Evolutionary conservation across 2,113 vertebrate genomes (phyloP), one percentile per base, ranked within the genome.

Genomic region (Entomyzon cyanotis): DNA sequence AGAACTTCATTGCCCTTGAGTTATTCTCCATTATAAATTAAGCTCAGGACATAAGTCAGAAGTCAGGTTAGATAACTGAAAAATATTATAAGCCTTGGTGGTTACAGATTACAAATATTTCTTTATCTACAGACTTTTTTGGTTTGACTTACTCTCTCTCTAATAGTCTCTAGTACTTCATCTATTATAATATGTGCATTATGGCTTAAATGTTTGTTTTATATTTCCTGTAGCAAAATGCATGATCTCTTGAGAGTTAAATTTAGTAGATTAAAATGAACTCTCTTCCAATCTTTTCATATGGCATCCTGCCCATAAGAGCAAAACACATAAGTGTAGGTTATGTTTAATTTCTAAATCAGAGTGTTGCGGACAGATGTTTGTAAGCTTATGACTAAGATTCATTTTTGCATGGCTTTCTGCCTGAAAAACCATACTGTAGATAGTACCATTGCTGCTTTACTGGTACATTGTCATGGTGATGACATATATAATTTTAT

Each of bases 311-410:
- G 55, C 70, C 87, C 75, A 15, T 88, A 84, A 95, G 95, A 97
- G 97, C 95, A 96, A 97, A 98, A 97, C 89, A 95, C 81, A 7
- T 88, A 97, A 97, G 95, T 96, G 94, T 96, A 98, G 90, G 95
- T 97, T 97, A 92, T 96, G 93, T 97, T 98, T 97, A 95, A 96
- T 97, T 98, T 97, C 94, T 92, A 97, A 97, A 97, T 96, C 89
- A 88, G 92, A 95, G 91, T 90, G 68, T 93, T 97, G 92, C 96
- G 94, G 96, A 95, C 96, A 97, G 97, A 97, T 96, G 96, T 97
- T 97, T 98, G 89, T 97, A 97, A 96, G 93, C 83, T 96, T 95
- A 96, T 96, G 88, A 97, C 88, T 97, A 95, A 94, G 82, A 96
- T 95, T 93, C 75, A 71, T 91, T 97, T 96, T 90, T 97, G 79